Evolutionary conservation across 1,140 invertebrate genomes (phyloP), one percentile per base, ranked within the genome.

Genomic region (Anastrepha obliqua): DNA sequence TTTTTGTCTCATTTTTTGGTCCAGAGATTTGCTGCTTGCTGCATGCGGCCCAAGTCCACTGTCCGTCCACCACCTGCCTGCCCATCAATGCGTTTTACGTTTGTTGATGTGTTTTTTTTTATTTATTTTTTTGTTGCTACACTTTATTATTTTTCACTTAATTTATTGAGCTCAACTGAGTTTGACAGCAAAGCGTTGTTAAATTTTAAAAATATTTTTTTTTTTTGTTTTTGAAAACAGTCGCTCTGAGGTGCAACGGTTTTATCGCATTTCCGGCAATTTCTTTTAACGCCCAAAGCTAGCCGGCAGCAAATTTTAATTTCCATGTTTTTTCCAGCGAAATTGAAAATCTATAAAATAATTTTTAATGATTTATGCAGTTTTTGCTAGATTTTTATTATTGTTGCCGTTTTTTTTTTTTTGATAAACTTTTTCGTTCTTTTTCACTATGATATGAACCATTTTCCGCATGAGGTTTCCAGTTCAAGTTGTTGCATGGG

Each of bases 231-330:
- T n/a, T 62, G 60, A 55, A 81, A 51, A 8, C 44, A 1, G 74
- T 51, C 44, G 74, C 17, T 8, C 44, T 20, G 74, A 81, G 74
- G 47, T 55, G 74, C 20, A 29, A 81, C n/a, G 42, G n/a, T 81
- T 81, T 81, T 81, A 81, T 58, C 74, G 74, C 74, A 81, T 81
- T 81, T 81, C 74, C 74, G 74, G 74, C 74, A 81, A 81, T 81
- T 81, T 81, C 74, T 81, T 42, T 67, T 39, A 67, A 39, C 64
- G 64, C 64, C 74, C n/a, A 51, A 81, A 81, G 20, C 47, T 17
- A 55, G 74, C 17, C 74, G 51, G 47, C 44, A 74, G 67, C 47
- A 55, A 20, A 81, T 55, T 55, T 55, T 55, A 55, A 55, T 55
- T 55, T 55, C 60, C 60, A 62, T 62, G n/a, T 29, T 29, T 29